These are phyloP conservation scores for Sander vitreus DNA, from an alignment of 2,113 vertebrate species.

Conservation along the genomic window DNA sequence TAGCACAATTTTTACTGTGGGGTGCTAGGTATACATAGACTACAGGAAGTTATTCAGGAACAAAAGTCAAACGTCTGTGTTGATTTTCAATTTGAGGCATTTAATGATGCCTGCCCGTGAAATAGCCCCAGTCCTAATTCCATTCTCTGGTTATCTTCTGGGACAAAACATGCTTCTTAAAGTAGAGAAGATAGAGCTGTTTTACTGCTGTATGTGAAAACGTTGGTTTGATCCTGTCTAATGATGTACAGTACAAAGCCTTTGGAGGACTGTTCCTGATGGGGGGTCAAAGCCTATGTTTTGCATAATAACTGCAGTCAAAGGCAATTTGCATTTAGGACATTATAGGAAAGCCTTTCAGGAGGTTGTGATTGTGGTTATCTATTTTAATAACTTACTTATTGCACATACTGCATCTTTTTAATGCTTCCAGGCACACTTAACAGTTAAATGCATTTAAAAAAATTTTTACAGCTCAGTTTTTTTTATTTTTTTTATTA, in stretches of 20 bases:
- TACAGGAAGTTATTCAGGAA: conserved; percentile 48
- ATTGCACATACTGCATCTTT: neutral
- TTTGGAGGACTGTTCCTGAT: conserved; percentile 34
- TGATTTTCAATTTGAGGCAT: no score
- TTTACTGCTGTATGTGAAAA: conserved; percentile 5
- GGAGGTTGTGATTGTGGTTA: conserved; percentile 14
- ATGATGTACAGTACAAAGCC: conserved; percentile 32
- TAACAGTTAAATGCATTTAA: neutral
- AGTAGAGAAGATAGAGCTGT: conserved; percentile 27
- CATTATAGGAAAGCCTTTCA: conserved; percentile 12
- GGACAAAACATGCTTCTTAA: conserved; percentile 37
- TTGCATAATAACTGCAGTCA: conserved; percentile 58
- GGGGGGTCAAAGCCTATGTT: conserved; percentile 15
- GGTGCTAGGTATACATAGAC: conserved; percentile 50
- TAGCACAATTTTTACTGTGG: conserved; percentile 28
- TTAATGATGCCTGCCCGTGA: conserved; percentile 16
- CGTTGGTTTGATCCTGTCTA: conserved; percentile 40
- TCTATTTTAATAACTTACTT: conserved; percentile 7
- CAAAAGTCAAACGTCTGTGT: conserved; percentile 25
- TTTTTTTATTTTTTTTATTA: neutral
- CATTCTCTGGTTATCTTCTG: conserved; percentile 43
- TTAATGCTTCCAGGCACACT: neutral
- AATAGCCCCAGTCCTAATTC: conserved; percentile 47
- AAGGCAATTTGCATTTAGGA: conserved; percentile 51
- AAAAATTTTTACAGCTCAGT: neutral